A percentile compares a stretch with the other conserved stretches of the same genome.
Conservation (phyloP, 2,113 vertebrate species). For the Grallaria varia region DNA sequence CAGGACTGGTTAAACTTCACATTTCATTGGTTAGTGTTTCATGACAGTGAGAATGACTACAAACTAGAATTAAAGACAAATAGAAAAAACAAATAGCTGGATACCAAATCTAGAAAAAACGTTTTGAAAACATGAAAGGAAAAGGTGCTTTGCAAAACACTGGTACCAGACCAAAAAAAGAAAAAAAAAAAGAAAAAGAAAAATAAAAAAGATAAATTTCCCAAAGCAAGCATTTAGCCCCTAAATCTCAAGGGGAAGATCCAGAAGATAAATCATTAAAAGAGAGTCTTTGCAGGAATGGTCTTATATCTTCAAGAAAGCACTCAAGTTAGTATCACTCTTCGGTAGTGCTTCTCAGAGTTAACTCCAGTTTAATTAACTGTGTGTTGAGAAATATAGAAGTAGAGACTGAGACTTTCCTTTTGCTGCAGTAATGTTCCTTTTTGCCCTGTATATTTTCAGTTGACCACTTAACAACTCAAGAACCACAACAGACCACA, state of each 20-base stretch:
- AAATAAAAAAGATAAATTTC: background rate
- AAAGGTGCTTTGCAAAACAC: conserved; percentile 37
- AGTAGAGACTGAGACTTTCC: background rate
- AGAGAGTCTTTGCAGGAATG: background rate
- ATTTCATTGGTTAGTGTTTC: background rate
- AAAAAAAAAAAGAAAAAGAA: too few relatives aligned
- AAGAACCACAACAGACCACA: background rate
- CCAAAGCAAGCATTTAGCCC: background rate
- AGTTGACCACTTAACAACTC: background rate
- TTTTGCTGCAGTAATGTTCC: background rate
- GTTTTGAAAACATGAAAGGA: background rate
- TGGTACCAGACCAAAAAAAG: background rate
- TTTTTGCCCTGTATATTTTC: background rate
- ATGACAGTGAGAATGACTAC: background rate
- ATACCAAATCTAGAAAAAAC: background rate
- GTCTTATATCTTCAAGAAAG: background rate
- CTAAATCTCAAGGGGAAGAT: background rate
- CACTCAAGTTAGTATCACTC: background rate
- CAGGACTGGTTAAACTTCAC: background rate
- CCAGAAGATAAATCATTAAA: background rate
- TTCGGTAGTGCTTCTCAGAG: background rate
- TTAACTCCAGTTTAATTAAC: background rate
- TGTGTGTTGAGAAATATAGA: background rate
- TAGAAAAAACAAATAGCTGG: background rate
- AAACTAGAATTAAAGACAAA: background rate